Conservation (phyloP, 2,797 vertebrate genomes). For the Limnodromus scolopaceus region DNA sequence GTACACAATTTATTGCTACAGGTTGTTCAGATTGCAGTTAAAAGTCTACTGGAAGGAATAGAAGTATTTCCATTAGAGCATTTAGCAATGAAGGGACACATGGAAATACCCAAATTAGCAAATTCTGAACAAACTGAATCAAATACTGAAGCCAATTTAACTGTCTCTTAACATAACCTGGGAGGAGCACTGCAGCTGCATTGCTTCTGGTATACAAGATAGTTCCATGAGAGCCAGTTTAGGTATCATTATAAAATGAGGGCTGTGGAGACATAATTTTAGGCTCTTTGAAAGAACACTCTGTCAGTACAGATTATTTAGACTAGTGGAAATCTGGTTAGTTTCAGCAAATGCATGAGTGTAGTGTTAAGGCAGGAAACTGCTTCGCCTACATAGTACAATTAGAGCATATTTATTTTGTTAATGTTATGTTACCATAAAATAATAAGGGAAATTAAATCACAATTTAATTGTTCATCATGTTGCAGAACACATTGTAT, state of each 20-base stretch:
- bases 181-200: neutral
- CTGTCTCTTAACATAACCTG: neutral
- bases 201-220: neutral
- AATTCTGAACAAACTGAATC: neutral
- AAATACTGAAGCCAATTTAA: neutral
- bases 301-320: conserved; percentile 18
- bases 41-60: neutral
- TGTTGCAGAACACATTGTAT: conserved; percentile 10
- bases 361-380: neutral
- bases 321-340: conserved; percentile 26
- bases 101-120: neutral
- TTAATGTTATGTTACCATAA: conserved; percentile 25
- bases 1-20: neutral
- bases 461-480: conserved; percentile 15
- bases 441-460: conserved; percentile 51
- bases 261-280: neutral
- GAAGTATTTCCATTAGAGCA: neutral
- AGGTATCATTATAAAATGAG: neutral
- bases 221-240: neutral
- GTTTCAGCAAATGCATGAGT: neutral
- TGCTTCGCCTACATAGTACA: neutral
- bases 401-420: conserved; percentile 47
- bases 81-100: neutral
- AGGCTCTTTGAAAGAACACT: neutral
- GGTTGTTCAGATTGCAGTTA: neutral